phyloP scores from a whole-genome alignment of 1,140 invertebrate genomes.

The Cepaea nemoralis region DNA sequence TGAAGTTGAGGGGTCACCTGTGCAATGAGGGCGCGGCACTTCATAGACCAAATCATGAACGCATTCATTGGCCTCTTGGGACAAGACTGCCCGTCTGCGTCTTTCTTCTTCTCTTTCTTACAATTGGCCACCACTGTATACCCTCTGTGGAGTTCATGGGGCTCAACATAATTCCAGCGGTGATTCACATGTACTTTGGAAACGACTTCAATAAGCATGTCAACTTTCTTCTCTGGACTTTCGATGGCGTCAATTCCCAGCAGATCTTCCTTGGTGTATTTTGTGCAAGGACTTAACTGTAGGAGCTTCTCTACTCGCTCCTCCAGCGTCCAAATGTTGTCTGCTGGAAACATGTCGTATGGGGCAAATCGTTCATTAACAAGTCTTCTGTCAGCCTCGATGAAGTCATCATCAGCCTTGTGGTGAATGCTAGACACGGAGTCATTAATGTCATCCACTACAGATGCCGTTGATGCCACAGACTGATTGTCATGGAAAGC shows the following conservation, averaged over 20 bases:
- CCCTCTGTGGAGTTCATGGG: conserved; percentile 23
- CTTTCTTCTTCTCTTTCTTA: conserved; percentile 43
- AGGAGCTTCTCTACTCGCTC: conserved; percentile 22
- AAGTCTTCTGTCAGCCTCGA: conserved; percentile 14
- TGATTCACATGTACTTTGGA: conserved; percentile 4
- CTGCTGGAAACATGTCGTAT: conserved; percentile 31
- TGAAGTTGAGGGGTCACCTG: conserved; percentile 34
- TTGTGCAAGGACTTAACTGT: conserved; percentile 24
- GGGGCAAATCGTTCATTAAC: conserved; percentile 21
- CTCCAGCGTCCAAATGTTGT: conserved; percentile 27
- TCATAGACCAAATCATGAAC: conserved; percentile 40
- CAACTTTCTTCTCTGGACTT: conserved; percentile 32
- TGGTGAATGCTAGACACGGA: conserved; percentile 7
- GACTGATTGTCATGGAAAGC: conserved; percentile 23
- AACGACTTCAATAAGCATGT: conserved; percentile 37
- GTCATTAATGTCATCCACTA: conserved; percentile 3
- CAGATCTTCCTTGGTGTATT: conserved; percentile 27
- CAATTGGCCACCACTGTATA: conserved; percentile 32
- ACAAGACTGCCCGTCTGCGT: conserved; percentile 20
- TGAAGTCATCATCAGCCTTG: conserved; percentile 14
- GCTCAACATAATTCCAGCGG: conserved; percentile 38
- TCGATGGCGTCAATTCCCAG: conserved; percentile 27
- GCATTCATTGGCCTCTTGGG: conserved; percentile 41
- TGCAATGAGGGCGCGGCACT: conserved; percentile 36
- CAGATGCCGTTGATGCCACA: conserved; percentile 2